A percentile compares a stretch with the other conserved stretches of the same genome.
These are phyloP conservation scores for Dicrostonyx torquatus DNA, from an alignment of 2,797 vertebrate species.

Conservation along the genomic window DNA sequence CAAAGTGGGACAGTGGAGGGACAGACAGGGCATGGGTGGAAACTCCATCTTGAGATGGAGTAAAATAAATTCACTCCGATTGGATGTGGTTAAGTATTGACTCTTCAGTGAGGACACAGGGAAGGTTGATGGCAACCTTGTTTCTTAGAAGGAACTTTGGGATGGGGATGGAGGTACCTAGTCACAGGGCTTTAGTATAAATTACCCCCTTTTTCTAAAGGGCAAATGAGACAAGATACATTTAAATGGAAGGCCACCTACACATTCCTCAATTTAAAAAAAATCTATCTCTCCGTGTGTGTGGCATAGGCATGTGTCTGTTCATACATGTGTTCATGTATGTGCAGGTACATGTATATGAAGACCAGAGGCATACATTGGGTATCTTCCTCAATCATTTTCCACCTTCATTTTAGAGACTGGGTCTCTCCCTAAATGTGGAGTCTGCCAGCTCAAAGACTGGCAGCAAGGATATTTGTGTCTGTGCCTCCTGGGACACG, in stretches of 20 bases:
- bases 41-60: background rate
- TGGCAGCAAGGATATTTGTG: background rate
- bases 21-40: background rate
- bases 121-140: background rate
- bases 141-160: background rate
- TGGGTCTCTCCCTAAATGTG: background rate
- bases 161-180: background rate
- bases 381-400: background rate
- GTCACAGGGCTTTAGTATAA: background rate
- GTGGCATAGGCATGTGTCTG: background rate
- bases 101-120: background rate
- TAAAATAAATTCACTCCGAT: background rate
- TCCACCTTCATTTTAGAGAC: background rate
- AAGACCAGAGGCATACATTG: background rate
- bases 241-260: background rate
- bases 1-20: background rate
- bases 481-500: background rate
- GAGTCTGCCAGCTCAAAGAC: too few species aligned
- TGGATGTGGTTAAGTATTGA: background rate
- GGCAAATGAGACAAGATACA: background rate
- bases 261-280: background rate
- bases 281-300: background rate
- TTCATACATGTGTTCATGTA: too few species aligned
- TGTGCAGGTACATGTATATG: background rate
- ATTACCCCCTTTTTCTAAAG: background rate